Base-by-base conservation (phyloP, 2,797 vertebrate species). In the Taenioides sp. region DNA sequence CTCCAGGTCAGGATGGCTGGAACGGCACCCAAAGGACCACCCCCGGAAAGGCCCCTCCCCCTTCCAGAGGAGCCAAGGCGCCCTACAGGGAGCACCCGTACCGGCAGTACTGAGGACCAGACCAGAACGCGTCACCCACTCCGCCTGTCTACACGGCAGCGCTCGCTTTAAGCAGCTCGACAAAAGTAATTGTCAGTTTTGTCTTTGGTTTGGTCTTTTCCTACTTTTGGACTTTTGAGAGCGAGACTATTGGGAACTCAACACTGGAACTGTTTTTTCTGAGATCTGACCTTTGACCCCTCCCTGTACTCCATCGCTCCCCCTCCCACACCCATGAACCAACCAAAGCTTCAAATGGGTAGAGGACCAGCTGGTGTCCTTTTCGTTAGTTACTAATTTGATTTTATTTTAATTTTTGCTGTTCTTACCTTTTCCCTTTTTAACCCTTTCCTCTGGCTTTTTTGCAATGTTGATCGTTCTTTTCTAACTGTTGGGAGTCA, bases 141-240 rank as follows among this genome's bases (percentile, higher is more conserved):
- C 85, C 94, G 94, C 95, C 95, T 96, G 96, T 97, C 95, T 94
- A 94, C 93, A 84, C 92, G 96, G 96, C 96, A 96, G 96, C 96
- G 93, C 94, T 96, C 95, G 95, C 96, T 97, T 97, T 97, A 92
- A 94, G 95, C 95, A 95, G 88, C 96, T 95, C 88, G 94, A 96
- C 94, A 97, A 97, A 99, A 99, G 98, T 99, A 99, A 98, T 98
- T 98, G 95, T 96, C 94, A 91, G 93, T 95, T 96, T 96, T 94
- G 84, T 90, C 88, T 92, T 91, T 91, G 76, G 84, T 90, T 88
- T 83, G 79, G 75, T 93, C 76, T 95, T 95, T 87, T 88, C 83
- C 84, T 86, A 94, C 92, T 93, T 47, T 94, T 86, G 94, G 94
- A 95, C 94, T 92, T 91, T 89, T 83, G 84, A 43, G 64, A 83